These are phyloP conservation scores for Micropterix aruncella DNA, from an alignment of 2,888 invertebrate genomes.

Conservation along the genomic window DNA sequence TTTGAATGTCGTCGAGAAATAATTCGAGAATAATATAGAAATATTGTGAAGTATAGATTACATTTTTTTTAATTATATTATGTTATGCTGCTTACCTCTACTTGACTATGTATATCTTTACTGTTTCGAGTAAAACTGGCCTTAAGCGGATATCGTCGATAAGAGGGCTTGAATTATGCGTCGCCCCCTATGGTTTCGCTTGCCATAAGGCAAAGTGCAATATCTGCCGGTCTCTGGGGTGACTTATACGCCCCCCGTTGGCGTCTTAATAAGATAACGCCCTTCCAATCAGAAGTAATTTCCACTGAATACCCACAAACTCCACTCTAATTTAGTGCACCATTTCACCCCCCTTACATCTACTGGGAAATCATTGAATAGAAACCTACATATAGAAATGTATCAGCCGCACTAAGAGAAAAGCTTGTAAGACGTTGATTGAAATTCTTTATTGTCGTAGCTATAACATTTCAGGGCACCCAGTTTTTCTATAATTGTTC, in stretches of 20 bases:
- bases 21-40: too few species aligned
- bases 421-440: too few species aligned
- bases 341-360: background rate
- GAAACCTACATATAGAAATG: background rate
- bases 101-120: too few species aligned
- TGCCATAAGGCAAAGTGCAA: background rate
- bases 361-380: background rate
- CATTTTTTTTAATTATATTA: too few species aligned
- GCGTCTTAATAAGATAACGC: background rate
- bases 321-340: background rate
- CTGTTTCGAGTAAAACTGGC: too few species aligned
- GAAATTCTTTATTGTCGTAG: too few species aligned
- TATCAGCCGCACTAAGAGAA: background rate
- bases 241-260: background rate
- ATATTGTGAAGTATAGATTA: too few species aligned
- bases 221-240: background rate
- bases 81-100: too few species aligned
- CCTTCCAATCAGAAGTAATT: background rate
- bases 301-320: background rate
- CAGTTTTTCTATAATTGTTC: too few species aligned
- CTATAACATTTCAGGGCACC: too few species aligned
- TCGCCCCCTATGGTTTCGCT: background rate
- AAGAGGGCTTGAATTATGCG: background rate
- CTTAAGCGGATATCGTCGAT: background rate
- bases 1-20: too few species aligned